These are phyloP conservation scores for Xylota segnis DNA, from an alignment of 2,888 invertebrate genomes.

Conservation along the genomic window DNA sequence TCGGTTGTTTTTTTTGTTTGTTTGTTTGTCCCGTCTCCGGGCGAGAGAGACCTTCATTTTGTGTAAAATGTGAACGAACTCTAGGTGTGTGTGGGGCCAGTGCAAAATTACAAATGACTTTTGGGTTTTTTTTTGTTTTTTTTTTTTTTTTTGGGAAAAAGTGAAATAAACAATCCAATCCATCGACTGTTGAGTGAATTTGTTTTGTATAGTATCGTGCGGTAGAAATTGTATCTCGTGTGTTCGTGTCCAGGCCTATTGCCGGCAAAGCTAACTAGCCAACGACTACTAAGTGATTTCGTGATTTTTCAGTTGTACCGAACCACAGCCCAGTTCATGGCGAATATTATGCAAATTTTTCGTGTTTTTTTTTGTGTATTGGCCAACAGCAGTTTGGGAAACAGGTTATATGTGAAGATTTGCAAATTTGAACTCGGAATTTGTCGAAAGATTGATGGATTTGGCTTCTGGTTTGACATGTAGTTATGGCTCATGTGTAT, in stretches of 20 bases:
- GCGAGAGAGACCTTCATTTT: slow-evolving; percentile 53
- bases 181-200: no score
- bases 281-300: slow-evolving; percentile 62
- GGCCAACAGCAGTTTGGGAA: slow-evolving; percentile 6
- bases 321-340: slow-evolving; percentile 25
- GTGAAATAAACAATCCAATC: slow-evolving; percentile 22
- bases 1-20: slow-evolving; percentile 4
- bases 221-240: slow-evolving; percentile 49
- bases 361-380: slow-evolving; percentile 15
- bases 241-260: slow-evolving; percentile 55
- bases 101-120: slow-evolving; percentile 62
- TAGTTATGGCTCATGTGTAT: slow-evolving; percentile 2
- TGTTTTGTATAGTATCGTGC: slow-evolving; percentile 10
- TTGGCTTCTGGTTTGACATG: slow-evolving; percentile 27
- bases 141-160: no score
- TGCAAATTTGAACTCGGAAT: slow-evolving; percentile 24
- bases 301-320: slow-evolving; percentile 41
- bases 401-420: slow-evolving; percentile 43
- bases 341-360: slow-evolving; percentile 63
- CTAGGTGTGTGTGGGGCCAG: slow-evolving; percentile 32
- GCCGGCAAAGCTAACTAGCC: slow-evolving; percentile 46
- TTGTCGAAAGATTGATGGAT: slow-evolving; percentile 40
- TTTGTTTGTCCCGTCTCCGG: slow-evolving; percentile 8
- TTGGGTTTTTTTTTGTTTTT: slow-evolving; percentile 37
- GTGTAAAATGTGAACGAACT: slow-evolving; percentile 63